Conservation (phyloP, 2,797 vertebrate species). For the Smutsia gigantea region DNA sequence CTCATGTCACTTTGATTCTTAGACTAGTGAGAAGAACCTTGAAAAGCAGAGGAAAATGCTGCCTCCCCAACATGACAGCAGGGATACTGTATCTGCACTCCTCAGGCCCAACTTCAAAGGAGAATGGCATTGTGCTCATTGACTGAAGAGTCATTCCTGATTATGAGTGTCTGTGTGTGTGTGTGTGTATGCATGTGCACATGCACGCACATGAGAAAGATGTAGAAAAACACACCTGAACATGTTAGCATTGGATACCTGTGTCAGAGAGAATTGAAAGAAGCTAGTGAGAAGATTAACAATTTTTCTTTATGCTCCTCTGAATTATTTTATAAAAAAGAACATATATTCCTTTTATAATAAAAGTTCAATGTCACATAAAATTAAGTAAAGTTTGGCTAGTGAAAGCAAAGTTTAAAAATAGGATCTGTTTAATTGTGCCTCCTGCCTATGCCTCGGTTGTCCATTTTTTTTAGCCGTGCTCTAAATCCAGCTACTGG, state of each 20-base stretch:
- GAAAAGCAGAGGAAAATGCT: too few relatives aligned
- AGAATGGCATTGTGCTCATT: neutral
- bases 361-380: conserved; percentile 33
- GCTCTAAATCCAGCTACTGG: neutral
- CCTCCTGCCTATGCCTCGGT: neutral
- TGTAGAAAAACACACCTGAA: neutral
- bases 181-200: too few relatives aligned
- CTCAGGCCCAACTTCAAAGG: neutral
- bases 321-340: conserved; percentile 14
- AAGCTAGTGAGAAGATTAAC: neutral
- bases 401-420: conserved; percentile 43
- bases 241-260: neutral
- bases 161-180: neutral
- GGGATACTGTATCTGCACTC: neutral
- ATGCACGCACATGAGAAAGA: neutral
- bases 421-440: neutral
- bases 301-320: neutral
- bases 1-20: too few relatives aligned
- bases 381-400: conserved; percentile 8
- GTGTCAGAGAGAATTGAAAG: neutral
- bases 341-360: neutral
- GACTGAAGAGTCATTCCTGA: neutral
- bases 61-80: neutral
- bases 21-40: too few relatives aligned
- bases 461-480: neutral